Base-by-base conservation (phyloP, 2,113 vertebrate genomes). In the Otocyon megalotis region DNA sequence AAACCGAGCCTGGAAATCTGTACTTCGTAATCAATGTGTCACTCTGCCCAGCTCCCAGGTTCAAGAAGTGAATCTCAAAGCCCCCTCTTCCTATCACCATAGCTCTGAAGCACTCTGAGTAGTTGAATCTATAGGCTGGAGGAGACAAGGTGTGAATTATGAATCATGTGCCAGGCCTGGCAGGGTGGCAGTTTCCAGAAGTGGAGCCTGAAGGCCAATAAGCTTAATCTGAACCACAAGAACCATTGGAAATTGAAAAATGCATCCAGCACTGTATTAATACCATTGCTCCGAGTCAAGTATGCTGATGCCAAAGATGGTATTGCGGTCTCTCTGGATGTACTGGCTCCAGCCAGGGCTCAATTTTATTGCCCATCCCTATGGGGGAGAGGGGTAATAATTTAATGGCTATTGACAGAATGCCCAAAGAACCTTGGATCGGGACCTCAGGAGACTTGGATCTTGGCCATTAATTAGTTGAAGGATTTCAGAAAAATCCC, bases 401-500 rank as follows among this genome's bases (percentile, higher is more conserved):
- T 86, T 80, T 82, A 63, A 93, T 94, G 79, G 48, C 20, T 94
- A 7, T 80, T 90, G 60, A 94, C n/a, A 87, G 8, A 74, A 83
- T 94, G 54, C 56, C 22, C 30, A 65, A 76, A 63, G 77, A 94
- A 88, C 65, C 48, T 67, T 91, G 12, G 79, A 19, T 14, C 62
- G 60, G 71, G 65, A 67, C 30, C 14, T 82, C 50, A 91, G 76
- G 77, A 94, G 79, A 88, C 17, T 58, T 91, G 72, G 19, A 88
- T 80, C 50, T 24, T 48, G 56, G 65, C 71, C 88, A 43, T 92
- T 97, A 93, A 58, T 92, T 94, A 92, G 83, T 54, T 83, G 62
- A 81, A 97, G 67, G 74, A 90, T 60, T 93, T 96, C 58, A 77
- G 37, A 30, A 48, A 93, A 96, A 92, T 88, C 69, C 22, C 62